Conservation (phyloP, 2,888 invertebrate genomes). For the Gryllus longicercus region DNA sequence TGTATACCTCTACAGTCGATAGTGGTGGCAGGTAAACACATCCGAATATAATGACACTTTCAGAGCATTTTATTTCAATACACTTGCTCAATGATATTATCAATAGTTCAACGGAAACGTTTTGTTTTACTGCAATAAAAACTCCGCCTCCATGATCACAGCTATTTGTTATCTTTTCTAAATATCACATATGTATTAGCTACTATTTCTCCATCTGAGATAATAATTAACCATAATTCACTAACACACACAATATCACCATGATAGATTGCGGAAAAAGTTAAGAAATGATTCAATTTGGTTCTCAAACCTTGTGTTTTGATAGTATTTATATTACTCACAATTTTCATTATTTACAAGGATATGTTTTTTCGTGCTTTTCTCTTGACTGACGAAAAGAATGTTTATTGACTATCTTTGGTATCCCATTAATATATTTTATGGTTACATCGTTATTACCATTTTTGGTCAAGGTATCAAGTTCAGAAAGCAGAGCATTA, state of each 20-base stretch:
- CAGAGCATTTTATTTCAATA: not conserved
- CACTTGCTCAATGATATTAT: not conserved
- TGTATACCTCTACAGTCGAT: not conserved
- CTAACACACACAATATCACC: constrained; percentile 18
- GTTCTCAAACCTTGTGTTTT: not conserved
- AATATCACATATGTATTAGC: not conserved
- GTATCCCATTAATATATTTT: not conserved
- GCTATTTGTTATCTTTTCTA: not conserved
- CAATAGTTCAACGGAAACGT: not conserved
- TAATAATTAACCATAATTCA: constrained; percentile 4
- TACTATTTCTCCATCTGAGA: not conserved
- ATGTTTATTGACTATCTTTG: not conserved
- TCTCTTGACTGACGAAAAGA: not conserved
- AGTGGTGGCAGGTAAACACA: not conserved
- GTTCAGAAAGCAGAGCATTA: not conserved
- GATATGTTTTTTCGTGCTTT: not conserved
- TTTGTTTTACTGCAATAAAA: not conserved
- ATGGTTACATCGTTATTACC: constrained; percentile 10
- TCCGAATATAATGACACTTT: not conserved
- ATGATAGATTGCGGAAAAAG: not conserved
- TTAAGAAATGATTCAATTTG: not conserved
- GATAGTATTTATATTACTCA: no score
- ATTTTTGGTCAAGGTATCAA: not conserved
- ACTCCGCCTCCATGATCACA: not conserved
- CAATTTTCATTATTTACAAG: no score